Conservation (phyloP, 2,113 vertebrate genomes). For the Capreolus pygargus region DNA sequence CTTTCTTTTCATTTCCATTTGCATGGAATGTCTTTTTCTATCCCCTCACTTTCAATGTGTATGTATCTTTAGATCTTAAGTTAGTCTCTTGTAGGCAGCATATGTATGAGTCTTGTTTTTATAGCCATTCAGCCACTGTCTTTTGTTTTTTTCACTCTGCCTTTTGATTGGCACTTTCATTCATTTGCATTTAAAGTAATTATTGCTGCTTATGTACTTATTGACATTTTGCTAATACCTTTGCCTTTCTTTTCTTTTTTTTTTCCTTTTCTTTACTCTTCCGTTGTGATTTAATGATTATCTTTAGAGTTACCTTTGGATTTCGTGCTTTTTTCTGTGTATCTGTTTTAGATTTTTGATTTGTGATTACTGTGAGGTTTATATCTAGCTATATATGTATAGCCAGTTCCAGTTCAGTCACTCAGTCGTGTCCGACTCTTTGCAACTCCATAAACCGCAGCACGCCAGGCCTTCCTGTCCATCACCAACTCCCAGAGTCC, state of each 20-base stretch:
- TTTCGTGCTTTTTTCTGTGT: background rate
- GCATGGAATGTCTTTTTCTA: background rate
- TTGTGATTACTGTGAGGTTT: background rate
- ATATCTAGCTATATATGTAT: background rate
- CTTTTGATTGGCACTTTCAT: background rate
- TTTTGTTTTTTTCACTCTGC: background rate
- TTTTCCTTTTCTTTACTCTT: background rate
- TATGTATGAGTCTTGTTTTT: background rate
- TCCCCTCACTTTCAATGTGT: background rate
- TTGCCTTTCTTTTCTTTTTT: background rate
- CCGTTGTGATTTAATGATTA: background rate
- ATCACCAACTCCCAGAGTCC: background rate
- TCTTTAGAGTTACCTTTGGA: background rate
- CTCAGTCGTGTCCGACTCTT: rapidly evolving
- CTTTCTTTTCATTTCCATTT: background rate
- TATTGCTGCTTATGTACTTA: background rate
- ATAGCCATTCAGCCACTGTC: background rate
- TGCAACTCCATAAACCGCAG: background rate
- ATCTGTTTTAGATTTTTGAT: background rate
- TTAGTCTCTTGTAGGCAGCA: background rate
- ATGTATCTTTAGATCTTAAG: background rate
- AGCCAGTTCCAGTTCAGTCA: background rate
- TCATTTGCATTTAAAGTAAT: background rate
- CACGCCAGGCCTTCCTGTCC: background rate
- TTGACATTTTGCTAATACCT: background rate